phyloP scores from a whole-genome alignment of 2,888 invertebrate species.

The Monochamus alternatus region DNA sequence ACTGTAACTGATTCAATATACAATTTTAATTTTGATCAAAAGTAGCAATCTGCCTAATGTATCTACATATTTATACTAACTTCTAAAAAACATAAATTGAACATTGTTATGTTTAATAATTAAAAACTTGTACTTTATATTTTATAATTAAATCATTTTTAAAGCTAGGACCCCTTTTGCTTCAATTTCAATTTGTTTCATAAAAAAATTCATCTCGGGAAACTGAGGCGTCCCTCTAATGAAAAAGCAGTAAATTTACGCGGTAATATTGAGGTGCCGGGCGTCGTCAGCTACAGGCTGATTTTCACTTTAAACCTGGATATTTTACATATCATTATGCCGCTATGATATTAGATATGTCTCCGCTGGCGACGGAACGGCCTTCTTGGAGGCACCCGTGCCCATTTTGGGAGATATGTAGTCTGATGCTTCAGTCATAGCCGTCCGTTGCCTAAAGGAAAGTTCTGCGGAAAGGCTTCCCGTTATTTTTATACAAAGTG shows the following conservation, averaged over 20 bases:
- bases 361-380: conserved; percentile 16
- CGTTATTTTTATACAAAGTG: too few species aligned
- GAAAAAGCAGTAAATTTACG: conserved; percentile 25
- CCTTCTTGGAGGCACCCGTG: neutral
- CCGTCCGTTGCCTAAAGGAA: neutral
- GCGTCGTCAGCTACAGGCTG: conserved; percentile 5
- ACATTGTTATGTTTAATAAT: too few species aligned
- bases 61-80: too few species aligned
- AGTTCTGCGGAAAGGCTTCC: too few species aligned
- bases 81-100: too few species aligned
- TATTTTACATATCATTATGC: conserved; percentile 26
- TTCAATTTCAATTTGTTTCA: neutral
- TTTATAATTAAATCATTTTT: too few species aligned
- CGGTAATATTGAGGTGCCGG: conserved; percentile 3
- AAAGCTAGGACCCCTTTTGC: neutral
- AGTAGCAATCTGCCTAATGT: too few species aligned
- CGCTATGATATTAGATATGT: conserved; percentile 21
- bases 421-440: neutral
- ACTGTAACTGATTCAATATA: too few species aligned
- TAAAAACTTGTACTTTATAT: too few species aligned
- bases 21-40: too few species aligned
- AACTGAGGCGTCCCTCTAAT: neutral
- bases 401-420: conserved; percentile 16
- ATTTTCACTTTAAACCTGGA: conserved; percentile 26
- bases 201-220: neutral